phyloP scores from a whole-genome alignment of 2,113 vertebrate genomes.

The Vidua chalybeata region DNA sequence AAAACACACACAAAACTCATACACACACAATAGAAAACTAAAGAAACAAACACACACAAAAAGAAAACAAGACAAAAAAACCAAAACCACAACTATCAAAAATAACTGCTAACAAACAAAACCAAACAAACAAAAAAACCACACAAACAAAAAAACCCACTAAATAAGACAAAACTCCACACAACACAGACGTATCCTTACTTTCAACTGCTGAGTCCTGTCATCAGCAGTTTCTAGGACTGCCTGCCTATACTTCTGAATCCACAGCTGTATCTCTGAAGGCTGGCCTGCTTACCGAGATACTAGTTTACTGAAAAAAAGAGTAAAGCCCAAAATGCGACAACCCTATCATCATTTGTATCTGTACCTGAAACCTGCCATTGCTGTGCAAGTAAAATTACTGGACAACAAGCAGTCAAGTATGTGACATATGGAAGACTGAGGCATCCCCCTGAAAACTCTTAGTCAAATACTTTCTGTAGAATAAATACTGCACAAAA shows the following conservation, averaged over 20 bases:
- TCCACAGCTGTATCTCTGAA: background rate
- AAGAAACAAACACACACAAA: too few relatives aligned
- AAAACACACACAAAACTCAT: background rate
- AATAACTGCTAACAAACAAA: background rate
- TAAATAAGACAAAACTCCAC: background rate
- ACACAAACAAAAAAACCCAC: too few relatives aligned
- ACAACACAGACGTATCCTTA: background rate
- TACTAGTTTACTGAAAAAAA: background rate
- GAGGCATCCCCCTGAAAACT: background rate
- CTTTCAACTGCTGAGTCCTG: background rate
- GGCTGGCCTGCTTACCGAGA: background rate
- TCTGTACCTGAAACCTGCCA: background rate
- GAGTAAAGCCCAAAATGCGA: background rate
- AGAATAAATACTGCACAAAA: background rate
- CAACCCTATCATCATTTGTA: rapidly evolving
- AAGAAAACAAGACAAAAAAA: background rate
- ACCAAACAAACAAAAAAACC: too few relatives aligned
- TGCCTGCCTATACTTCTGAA: background rate
- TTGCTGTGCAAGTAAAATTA: background rate
- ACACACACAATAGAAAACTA: background rate
- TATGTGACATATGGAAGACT: rapidly evolving
- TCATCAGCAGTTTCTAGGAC: background rate
- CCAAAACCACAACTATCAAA: background rate
- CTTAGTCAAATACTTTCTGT: background rate
- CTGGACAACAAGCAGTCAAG: background rate